Conservation (phyloP, 2,888 invertebrate species). For the Pheosia tremula region DNA sequence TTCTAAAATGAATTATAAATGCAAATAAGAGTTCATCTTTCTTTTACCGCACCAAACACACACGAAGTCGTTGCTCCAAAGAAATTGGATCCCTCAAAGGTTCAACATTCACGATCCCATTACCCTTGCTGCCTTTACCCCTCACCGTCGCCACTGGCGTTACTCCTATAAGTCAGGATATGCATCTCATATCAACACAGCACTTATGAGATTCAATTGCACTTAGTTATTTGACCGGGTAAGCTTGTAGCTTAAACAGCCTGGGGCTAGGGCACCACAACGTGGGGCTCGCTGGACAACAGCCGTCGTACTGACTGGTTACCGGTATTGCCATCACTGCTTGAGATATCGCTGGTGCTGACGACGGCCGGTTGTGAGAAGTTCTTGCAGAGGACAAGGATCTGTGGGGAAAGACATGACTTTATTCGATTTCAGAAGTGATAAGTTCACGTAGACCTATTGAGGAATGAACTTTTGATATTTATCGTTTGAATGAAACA, state of each 20-base stretch:
- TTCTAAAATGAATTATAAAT: slow-evolving; percentile 2
- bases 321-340: slow-evolving; percentile 74
- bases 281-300: slow-evolving; percentile 64
- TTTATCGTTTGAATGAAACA: too few relatives aligned
- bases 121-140: too few relatives aligned
- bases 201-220: background rate
- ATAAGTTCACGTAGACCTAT: too few relatives aligned
- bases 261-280: slow-evolving; percentile 72
- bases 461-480: too few relatives aligned
- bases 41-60: background rate
- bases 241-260: slow-evolving; percentile 64
- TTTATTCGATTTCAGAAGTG: background rate
- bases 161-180: background rate
- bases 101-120: background rate
- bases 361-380: slow-evolving; percentile 75
- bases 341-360: slow-evolving; percentile 78
- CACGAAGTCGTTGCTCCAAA: background rate
- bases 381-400: slow-evolving; percentile 78
- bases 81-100: background rate
- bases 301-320: slow-evolving; percentile 76
- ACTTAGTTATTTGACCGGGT: slow-evolving; percentile 1
- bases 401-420: slow-evolving; percentile 43
- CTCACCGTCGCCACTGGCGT: too few relatives aligned
- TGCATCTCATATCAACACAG: background rate
- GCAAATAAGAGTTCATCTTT: background rate